phyloP scores from a whole-genome alignment of 2,797 vertebrate genomes.

The Pipistrellus pipistrellus region DNA sequence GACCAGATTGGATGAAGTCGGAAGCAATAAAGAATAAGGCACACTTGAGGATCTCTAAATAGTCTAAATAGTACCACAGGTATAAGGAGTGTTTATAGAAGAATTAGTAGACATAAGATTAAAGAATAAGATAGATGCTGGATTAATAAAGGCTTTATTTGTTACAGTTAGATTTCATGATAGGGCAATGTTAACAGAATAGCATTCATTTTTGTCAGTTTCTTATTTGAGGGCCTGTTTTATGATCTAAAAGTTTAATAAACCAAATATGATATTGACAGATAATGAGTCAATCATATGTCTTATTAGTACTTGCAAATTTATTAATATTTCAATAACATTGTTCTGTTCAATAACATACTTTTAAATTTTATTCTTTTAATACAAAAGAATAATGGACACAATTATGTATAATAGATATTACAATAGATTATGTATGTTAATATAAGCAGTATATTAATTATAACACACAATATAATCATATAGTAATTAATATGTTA shows the following conservation, averaged over 20 bases:
- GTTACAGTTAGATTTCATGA: neutral
- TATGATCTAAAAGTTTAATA: slow-evolving; percentile 29
- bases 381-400: neutral
- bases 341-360: neutral
- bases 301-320: neutral
- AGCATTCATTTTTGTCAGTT: neutral
- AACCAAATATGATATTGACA: neutral
- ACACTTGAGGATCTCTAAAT: neutral
- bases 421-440: neutral
- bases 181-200: neutral
- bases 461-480: neutral
- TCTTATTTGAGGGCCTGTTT: neutral
- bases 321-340: neutral
- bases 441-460: neutral
- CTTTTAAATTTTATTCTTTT: no score
- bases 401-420: neutral
- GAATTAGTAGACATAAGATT: neutral
- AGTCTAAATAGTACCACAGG: neutral
- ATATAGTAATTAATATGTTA: neutral
- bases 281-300: neutral
- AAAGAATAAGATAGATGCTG: neutral
- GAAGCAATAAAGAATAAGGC: neutral
- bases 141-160: neutral
- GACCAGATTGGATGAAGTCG: neutral
- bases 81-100: neutral